Evolutionary conservation across 2,888 invertebrate genomes (phyloP), one percentile per base, ranked within the genome.

Genomic region (Mesorhabditis spiculigera): DNA sequence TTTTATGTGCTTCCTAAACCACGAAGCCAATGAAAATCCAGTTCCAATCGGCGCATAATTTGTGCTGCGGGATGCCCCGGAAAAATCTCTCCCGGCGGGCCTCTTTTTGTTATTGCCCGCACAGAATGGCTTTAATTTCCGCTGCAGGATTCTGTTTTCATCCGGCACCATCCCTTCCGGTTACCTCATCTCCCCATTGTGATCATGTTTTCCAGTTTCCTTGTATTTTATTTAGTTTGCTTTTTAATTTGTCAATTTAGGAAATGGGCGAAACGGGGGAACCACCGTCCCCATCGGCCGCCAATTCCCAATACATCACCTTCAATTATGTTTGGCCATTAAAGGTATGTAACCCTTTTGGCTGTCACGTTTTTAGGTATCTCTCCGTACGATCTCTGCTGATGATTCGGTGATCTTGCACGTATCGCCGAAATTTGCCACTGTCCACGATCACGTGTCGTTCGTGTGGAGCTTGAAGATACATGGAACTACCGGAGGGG

Each of bases 391-490:
- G 58, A 75, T 76, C 4, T 73, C 74, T 8, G 74, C 73, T 45
- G 77, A 76, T 8, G 78, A 78, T 42, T 62, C 73, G 4, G 74
- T 75, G 28, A 82, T 84, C 65, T 72, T 84, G 16, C 79, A 81
- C 63, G 77, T 84, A 44, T 84, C 84, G 4, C 84, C 84, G 8
- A 84, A 84, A 68, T 82, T 84, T 66, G 82, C 84, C 45, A 84
- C 83, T 3, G 81, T 83, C 16, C 78, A 84, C 71, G 82, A 84
- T 64, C 80, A 83, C 66, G 82, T 84, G 44, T 78, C 82, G 10
- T 84, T 84, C 72, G 84, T 85, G 71, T 84, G 84, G 84, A 82
- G 78, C 66, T 71, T 84, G 58, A 71, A 80, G 68, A 75, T 84
- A 43, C 82, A 84, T 66, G 81, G 79, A 5, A 81, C 78, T 4